Evolutionary conservation across 2,888 invertebrate species (phyloP).

Genomic region (Pammene fasciana): DNA sequence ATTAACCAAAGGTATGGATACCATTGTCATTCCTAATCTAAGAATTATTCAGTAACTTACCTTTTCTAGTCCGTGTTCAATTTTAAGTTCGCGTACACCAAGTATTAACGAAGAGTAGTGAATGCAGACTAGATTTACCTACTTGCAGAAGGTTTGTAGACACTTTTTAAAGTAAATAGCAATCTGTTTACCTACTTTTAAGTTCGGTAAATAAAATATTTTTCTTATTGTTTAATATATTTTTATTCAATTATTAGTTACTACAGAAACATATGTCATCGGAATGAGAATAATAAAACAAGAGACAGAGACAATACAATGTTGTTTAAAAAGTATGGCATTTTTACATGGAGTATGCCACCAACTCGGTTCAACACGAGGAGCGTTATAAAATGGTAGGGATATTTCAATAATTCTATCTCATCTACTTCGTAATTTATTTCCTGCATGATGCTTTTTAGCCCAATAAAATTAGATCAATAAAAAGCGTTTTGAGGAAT

Average conservation of each 20-base stretch:
- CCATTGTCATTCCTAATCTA: no score
- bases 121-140: not conserved
- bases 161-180: not conserved
- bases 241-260: not conserved
- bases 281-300: not conserved
- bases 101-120: not conserved
- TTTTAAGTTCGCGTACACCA: not conserved
- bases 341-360: no score
- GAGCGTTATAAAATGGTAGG: no score
- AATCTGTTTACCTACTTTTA: not conserved
- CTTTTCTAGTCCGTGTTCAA: not conserved
- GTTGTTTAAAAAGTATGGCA: not conserved
- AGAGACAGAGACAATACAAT: not conserved
- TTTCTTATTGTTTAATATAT: not conserved
- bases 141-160: not conserved
- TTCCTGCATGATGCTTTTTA: no score
- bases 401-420: no score
- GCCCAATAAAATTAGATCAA: no score
- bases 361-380: no score
- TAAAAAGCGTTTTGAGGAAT: no score
- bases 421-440: no score
- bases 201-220: not conserved
- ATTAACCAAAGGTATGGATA: no score
- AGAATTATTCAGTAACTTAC: no score
- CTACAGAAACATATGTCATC: not conserved